Conservation (phyloP, 1,140 invertebrate genomes). For the Drosophila jambulina region DNA sequence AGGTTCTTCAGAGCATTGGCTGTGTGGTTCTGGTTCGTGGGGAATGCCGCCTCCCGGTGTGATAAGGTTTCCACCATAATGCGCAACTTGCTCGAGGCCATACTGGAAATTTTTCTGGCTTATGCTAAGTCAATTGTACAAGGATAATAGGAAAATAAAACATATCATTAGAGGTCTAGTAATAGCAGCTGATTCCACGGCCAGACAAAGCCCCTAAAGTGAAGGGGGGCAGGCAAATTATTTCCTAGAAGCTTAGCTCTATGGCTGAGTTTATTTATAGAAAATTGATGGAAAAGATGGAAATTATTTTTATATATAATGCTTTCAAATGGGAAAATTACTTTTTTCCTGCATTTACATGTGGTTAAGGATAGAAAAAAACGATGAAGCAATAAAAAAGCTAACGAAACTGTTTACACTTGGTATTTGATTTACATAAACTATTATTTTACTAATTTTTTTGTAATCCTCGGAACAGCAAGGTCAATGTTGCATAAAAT, state of each 20-base stretch:
- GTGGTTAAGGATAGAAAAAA: neutral
- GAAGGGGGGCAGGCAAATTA: neutral
- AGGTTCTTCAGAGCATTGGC: neutral
- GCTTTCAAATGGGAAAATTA: neutral
- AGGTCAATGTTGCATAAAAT: neutral
- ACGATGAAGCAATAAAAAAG: neutral
- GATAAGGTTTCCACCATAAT: conserved; percentile 36
- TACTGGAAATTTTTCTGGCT: conserved; percentile 15
- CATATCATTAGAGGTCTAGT: conserved; percentile 18
- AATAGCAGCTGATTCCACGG: conserved; percentile 12
- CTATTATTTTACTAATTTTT: neutral
- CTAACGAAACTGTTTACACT: neutral
- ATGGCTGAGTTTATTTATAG: neutral
- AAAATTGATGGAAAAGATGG: neutral
- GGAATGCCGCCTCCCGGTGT: conserved; percentile 14
- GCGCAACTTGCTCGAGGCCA: conserved; percentile 24
- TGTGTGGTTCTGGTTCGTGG: conserved; percentile 10
- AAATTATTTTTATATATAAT: neutral
- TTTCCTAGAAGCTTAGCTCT: neutral
- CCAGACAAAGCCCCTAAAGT: conserved; percentile 6
- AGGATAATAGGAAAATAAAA: conserved; percentile 36
- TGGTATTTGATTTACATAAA: neutral
- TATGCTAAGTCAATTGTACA: conserved; percentile 32
- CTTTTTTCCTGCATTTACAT: neutral
- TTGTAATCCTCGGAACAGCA: neutral